phyloP scores from a whole-genome alignment of 2,797 vertebrate genomes.

The Platyrinchus mystaceus region DNA sequence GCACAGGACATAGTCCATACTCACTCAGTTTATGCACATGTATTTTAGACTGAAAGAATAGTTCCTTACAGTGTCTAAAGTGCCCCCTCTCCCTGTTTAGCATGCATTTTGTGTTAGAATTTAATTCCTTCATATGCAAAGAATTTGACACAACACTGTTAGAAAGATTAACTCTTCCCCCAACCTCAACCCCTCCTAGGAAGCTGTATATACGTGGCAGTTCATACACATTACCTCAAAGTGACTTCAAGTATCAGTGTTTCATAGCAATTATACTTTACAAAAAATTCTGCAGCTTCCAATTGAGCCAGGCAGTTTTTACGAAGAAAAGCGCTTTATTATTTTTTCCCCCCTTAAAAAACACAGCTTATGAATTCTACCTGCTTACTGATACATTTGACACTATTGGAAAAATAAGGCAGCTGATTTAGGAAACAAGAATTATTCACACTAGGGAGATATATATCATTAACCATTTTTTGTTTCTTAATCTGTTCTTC shows the following conservation, averaged over 20 bases:
- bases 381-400: constrained; percentile 60
- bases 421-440: constrained; percentile 64
- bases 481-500: background rate
- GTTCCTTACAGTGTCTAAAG: background rate
- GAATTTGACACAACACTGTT: background rate
- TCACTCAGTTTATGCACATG: background rate
- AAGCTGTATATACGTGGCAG: background rate
- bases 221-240: background rate
- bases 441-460: constrained; percentile 49
- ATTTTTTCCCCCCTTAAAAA: background rate
- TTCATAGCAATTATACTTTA: background rate
- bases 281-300: constrained; percentile 22
- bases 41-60: background rate
- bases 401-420: constrained; percentile 64
- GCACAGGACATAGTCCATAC: background rate
- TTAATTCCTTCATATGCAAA: constrained; percentile 10
- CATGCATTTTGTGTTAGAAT: background rate
- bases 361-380: constrained; percentile 34
- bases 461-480: constrained; percentile 56
- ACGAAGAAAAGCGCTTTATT: background rate
- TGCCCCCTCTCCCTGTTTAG: background rate
- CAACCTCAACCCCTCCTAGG: background rate
- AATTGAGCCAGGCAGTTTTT: constrained; percentile 2
- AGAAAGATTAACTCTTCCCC: background rate
- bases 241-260: background rate